phyloP scores from a whole-genome alignment of 2,888 invertebrate genomes.

The Phyto melanocephala region DNA sequence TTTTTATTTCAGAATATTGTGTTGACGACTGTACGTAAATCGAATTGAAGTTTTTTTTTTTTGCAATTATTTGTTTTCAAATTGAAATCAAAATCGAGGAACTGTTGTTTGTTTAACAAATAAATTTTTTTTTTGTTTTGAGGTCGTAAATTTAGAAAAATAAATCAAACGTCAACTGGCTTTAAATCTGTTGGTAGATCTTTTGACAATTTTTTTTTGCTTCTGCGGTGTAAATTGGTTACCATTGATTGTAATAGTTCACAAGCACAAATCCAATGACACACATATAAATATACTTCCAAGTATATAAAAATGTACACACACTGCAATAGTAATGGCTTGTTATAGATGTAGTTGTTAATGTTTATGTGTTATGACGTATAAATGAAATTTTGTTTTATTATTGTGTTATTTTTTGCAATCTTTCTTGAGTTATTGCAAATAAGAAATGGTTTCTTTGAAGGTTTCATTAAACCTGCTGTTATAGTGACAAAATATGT shows the following conservation, averaged over 20 bases:
- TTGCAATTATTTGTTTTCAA: background rate
- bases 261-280: background rate
- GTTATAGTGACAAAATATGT: background rate
- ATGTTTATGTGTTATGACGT: background rate
- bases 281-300: background rate
- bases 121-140: background rate
- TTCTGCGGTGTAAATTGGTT: background rate
- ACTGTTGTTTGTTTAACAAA: too few species aligned
- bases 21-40: background rate
- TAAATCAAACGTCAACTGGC: conserved; percentile 10
- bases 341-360: conserved; percentile 16
- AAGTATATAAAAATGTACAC: background rate
- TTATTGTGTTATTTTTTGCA: background rate
- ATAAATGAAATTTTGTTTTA: background rate
- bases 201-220: background rate
- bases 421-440: background rate
- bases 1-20: background rate
- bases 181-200: background rate
- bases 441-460: background rate
- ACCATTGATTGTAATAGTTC: conserved; percentile 16
- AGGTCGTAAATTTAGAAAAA: background rate
- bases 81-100: background rate
- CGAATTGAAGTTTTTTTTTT: background rate
- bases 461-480: background rate
- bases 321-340: background rate